Evolutionary conservation across 2,113 vertebrate genomes (phyloP).

Genomic region (Nothoprocta perdicaria): DNA sequence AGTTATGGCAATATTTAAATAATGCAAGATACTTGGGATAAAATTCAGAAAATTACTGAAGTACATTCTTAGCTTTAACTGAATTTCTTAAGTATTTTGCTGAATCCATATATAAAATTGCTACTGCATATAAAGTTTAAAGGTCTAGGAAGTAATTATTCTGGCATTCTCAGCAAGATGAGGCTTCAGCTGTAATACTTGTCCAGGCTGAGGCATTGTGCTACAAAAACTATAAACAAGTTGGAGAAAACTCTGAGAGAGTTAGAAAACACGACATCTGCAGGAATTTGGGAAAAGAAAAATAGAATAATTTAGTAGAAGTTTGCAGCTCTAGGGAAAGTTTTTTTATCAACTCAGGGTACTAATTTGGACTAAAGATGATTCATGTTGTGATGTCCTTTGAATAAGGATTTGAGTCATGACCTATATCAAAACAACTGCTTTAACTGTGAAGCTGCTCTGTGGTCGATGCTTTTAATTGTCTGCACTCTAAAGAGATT

Average conservation of each 20-base stretch:
- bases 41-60: neutral
- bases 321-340: neutral
- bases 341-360: neutral
- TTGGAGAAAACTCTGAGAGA: neutral
- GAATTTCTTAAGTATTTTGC: neutral
- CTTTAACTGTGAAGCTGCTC: neutral
- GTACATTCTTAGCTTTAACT: neutral
- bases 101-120: neutral
- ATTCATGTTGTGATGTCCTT: neutral
- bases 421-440: neutral
- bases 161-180: neutral
- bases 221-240: neutral
- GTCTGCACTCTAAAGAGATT: neutral
- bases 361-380: neutral
- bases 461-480: neutral
- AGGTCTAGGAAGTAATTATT: neutral
- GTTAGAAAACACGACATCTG: neutral
- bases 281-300: neutral
- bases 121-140: neutral
- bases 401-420: neutral
- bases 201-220: neutral
- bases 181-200: neutral
- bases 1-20: neutral
- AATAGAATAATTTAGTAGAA: neutral
- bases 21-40: slow-evolving; percentile 5